phyloP scores from a whole-genome alignment of 2,113 vertebrate species.

The Corythoichthys intestinalis region DNA sequence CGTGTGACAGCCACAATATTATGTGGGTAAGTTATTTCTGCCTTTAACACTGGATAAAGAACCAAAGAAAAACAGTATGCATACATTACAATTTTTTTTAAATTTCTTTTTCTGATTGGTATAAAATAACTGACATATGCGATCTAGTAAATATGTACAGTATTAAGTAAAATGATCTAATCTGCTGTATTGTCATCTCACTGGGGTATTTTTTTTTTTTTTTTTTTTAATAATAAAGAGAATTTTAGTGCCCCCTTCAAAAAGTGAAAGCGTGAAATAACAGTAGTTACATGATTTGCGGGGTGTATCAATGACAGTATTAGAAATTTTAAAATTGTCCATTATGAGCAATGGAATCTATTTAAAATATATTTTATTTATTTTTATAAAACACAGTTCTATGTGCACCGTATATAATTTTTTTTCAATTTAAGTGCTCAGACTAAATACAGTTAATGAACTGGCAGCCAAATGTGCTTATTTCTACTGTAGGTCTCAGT shows the following conservation, averaged over 20 bases:
- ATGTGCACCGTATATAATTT: conserved; percentile 7
- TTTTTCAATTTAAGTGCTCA: background rate
- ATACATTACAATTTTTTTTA: conserved; percentile 7
- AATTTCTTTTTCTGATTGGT: background rate
- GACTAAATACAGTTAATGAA: conserved; percentile 18
- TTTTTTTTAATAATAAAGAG: background rate
- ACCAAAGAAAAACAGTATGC: conserved; percentile 47
- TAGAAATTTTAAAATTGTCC: conserved; percentile 18
- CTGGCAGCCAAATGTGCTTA: conserved; percentile 18
- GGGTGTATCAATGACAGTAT: background rate
- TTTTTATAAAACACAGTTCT: conserved; percentile 50
- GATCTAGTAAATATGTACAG: background rate
- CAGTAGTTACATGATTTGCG: too few species aligned
- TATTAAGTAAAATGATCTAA: background rate
- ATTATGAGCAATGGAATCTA: conserved; percentile 32
- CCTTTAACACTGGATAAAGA: conserved; percentile 34
- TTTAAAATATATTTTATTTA: conserved; percentile 40
- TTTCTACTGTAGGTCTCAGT: conserved; percentile 20
- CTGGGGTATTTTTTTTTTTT: conserved; percentile 35
- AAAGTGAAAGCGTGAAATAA: background rate
- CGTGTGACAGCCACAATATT: background rate
- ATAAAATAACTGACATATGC: background rate
- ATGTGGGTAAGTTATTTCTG: conserved; percentile 3
- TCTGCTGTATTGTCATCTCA: conserved; percentile 44
- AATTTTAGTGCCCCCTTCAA: background rate